A percentile compares a stretch with the other conserved stretches of the same genome.
phyloP scores from a whole-genome alignment of 2,113 vertebrate genomes.

The Murina feae region DNA sequence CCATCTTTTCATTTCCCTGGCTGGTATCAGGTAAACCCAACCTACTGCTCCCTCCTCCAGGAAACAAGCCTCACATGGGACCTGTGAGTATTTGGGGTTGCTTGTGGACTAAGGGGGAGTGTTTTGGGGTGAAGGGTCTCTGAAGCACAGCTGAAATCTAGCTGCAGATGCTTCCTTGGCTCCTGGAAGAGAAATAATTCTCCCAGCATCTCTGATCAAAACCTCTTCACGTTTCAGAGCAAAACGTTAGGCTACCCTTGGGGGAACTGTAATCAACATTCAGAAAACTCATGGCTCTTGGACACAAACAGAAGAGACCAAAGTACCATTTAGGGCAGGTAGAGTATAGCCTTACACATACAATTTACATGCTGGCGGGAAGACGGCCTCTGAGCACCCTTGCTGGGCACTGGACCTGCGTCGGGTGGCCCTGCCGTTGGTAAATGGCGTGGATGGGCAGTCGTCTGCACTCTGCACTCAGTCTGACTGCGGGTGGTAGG shows the following conservation, averaged over 20 bases:
- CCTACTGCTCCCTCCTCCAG: not conserved
- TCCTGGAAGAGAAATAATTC: not conserved
- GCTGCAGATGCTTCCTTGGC: accelerated
- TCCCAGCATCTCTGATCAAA: accelerated
- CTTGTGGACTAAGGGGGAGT: not conserved
- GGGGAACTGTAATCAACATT: not conserved
- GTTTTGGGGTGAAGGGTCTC: not conserved
- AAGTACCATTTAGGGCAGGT: not conserved
- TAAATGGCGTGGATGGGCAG: not conserved
- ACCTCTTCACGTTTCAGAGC: accelerated
- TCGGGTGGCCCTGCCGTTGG: accelerated
- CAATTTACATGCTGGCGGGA: too few species aligned
- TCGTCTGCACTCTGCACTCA: not conserved
- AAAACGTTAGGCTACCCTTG: not conserved
- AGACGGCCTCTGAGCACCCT: accelerated
- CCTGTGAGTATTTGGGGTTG: not conserved
- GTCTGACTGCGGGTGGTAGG: not conserved
- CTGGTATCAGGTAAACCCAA: not conserved
- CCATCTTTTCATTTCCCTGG: not conserved
- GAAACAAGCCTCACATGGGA: accelerated
- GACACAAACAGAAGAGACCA: not conserved
- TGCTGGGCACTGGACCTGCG: accelerated
- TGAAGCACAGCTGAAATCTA: not conserved
- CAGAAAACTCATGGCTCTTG: not conserved
- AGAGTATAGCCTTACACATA: too few species aligned